Percentiles rank a stretch among this genome's conserved stretches.
Evolutionary conservation across 2,888 invertebrate species (phyloP).

Genomic region (Thymelicus acteon): DNA sequence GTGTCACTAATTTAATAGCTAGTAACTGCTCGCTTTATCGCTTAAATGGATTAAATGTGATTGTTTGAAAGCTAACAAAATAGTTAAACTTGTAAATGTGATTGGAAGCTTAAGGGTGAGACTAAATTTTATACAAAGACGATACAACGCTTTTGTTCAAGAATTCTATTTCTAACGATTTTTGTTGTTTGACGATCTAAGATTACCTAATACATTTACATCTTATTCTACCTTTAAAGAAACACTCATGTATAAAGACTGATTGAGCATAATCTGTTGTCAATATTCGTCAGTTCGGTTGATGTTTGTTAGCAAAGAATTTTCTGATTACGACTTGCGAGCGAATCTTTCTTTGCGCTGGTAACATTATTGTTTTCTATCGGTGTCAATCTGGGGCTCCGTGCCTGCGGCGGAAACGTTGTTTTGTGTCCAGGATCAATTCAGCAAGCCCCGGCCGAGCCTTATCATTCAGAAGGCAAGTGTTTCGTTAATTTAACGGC

Average conservation of each 20-base stretch:
- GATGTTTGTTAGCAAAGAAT: too few relatives aligned
- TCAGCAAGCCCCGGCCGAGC: background rate
- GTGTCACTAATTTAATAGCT: constrained; percentile 7
- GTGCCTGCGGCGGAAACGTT: background rate
- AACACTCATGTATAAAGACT: too few relatives aligned
- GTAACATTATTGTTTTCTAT: background rate
- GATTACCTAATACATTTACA: too few relatives aligned
- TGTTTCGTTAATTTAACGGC: constrained; percentile 31
- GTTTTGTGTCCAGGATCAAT: background rate
- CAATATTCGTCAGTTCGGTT: too few relatives aligned
- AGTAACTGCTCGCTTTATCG: background rate
- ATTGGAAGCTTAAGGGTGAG: background rate
- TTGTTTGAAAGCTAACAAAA: background rate
- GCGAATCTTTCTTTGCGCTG: too few relatives aligned
- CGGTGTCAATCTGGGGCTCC: background rate
- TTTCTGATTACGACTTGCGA: too few relatives aligned
- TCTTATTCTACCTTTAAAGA: too few relatives aligned
- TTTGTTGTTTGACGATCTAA: too few relatives aligned
- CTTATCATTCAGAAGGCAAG: constrained; percentile 17
- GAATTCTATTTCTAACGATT: too few relatives aligned
- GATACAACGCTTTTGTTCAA: too few relatives aligned
- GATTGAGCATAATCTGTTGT: too few relatives aligned
- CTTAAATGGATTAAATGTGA: background rate
- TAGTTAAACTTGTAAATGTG: background rate
- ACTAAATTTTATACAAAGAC: too few relatives aligned